Evolutionary conservation across 2,888 invertebrate species (phyloP).

Genomic region (Operophtera brumata): DNA sequence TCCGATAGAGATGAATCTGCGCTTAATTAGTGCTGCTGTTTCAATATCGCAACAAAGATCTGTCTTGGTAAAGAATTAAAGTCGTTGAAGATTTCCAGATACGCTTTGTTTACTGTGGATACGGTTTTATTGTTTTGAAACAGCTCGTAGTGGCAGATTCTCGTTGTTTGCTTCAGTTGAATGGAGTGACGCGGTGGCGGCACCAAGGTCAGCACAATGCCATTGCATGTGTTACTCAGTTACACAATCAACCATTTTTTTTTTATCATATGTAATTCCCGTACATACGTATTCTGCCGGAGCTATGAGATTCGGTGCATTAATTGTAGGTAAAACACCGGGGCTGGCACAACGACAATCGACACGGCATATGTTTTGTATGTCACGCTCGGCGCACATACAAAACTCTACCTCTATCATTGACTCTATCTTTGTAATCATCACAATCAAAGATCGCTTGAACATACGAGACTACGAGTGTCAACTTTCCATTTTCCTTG

Average conservation of each 20-base stretch:
- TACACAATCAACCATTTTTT: constrained; percentile 16
- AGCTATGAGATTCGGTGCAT: constrained; percentile 34
- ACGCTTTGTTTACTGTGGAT: constrained; percentile 23
- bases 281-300: constrained; percentile 11
- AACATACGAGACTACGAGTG: neutral
- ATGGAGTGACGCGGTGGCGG: constrained; percentile 29
- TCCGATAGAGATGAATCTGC: neutral
- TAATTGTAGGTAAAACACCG: constrained; percentile 48
- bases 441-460: neutral
- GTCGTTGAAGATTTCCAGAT: constrained; percentile 11
- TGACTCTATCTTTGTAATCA: neutral
- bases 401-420: constrained; percentile 2
- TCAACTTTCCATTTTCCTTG: too few relatives aligned
- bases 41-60: neutral
- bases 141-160: constrained; percentile 14
- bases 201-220: constrained; percentile 25
- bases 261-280: constrained; percentile 48
- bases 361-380: constrained; percentile 15
- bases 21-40: neutral
- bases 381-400: constrained; percentile 2
- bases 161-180: constrained; percentile 28
- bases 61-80: neutral
- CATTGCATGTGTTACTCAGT: constrained; percentile 14
- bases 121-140: constrained; percentile 29
- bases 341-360: constrained; percentile 17